Conservation (phyloP, 2,888 invertebrate genomes). For the Pristionchus japonicus region DNA sequence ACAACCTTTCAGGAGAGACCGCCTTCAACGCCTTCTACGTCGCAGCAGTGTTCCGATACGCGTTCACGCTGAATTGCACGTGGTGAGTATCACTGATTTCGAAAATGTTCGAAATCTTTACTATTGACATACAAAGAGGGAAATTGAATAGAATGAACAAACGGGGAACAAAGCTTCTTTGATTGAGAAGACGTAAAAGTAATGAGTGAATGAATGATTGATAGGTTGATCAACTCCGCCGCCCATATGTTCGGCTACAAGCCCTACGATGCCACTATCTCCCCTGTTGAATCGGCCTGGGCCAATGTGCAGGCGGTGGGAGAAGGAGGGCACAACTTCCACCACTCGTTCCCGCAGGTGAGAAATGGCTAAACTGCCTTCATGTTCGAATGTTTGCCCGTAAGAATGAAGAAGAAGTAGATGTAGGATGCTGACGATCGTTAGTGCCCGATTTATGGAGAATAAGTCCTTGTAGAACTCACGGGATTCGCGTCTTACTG, state of each 20-base stretch:
- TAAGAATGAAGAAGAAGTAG: neutral
- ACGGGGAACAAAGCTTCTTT: neutral
- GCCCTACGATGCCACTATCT: constrained; percentile 85
- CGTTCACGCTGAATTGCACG: constrained; percentile 89
- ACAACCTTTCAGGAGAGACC: constrained; percentile 83
- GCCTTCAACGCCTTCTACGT: constrained; percentile 87
- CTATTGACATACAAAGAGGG: too few relatives aligned
- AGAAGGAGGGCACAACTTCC: constrained; percentile 79
- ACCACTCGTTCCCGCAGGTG: constrained; percentile 77
- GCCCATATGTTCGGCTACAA: constrained; percentile 91
- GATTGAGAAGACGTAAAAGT: too few relatives aligned
- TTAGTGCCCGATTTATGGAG: too few relatives aligned
- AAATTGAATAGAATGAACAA: too few relatives aligned
- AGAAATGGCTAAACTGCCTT: too few relatives aligned
- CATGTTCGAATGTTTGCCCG: neutral
- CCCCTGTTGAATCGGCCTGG: constrained; percentile 71
- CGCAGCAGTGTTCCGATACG: constrained; percentile 86
- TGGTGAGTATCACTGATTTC: constrained; percentile 80
- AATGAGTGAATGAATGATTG: too few relatives aligned
- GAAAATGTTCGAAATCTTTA: too few relatives aligned
- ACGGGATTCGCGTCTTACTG: too few relatives aligned
- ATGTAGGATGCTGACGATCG: neutral
- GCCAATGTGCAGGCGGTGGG: constrained; percentile 71
- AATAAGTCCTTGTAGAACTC: too few relatives aligned
- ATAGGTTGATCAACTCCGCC: constrained; percentile 89